Evolutionary conservation across 1,140 invertebrate species (phyloP).

Genomic region (Cryptotermes secundus): DNA sequence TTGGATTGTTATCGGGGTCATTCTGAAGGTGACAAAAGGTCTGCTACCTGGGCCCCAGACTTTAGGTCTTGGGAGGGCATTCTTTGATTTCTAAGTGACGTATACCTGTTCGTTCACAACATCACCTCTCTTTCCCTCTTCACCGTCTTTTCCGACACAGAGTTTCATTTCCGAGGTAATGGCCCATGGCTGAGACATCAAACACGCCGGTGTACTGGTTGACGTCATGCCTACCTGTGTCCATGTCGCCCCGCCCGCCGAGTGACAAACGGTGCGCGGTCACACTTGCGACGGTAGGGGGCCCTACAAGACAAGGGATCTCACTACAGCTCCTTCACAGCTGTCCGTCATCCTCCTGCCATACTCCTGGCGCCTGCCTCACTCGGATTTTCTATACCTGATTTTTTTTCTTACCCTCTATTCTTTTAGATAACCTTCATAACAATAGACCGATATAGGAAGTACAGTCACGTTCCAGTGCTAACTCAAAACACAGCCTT

Average conservation of each 20-base stretch:
- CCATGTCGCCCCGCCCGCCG: background rate
- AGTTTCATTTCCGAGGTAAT: constrained; percentile 3
- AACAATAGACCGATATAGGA: background rate
- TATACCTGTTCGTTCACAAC: background rate
- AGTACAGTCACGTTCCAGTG: background rate
- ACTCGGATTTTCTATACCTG: background rate
- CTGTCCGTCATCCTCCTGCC: constrained; percentile 1
- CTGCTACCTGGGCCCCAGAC: background rate
- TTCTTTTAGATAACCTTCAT: constrained; percentile 4
- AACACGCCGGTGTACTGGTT: background rate
- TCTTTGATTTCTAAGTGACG: background rate
- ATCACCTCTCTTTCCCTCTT: too few relatives aligned
- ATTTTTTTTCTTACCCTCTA: background rate
- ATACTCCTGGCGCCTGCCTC: background rate
- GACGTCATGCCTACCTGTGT: constrained; percentile 5
- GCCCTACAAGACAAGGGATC: background rate
- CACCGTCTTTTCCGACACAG: background rate
- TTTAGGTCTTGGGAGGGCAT: background rate
- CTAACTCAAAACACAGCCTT: background rate
- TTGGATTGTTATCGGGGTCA: background rate
- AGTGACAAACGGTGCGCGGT: constrained; percentile 9
- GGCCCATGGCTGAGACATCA: background rate
- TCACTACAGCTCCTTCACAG: background rate
- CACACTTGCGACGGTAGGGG: background rate
- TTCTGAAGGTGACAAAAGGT: background rate